Percentiles rank a stretch among this genome's conserved stretches.
phyloP scores from a whole-genome alignment of 2,888 invertebrate genomes.

The Erynnis tages region DNA sequence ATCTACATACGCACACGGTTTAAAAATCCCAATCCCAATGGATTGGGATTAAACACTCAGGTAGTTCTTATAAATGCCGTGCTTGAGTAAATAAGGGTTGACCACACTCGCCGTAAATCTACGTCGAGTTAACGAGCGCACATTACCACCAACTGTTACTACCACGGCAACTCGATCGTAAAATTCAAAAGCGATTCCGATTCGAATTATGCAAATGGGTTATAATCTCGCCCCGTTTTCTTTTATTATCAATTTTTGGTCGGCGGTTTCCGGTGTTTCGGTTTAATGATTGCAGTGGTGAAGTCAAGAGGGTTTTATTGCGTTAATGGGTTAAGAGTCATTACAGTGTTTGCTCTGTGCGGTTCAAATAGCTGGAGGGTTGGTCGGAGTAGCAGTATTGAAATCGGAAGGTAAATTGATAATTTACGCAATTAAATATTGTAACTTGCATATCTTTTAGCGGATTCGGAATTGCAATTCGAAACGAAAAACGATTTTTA shows the following conservation, averaged over 20 bases:
- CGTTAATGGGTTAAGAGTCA: conserved; percentile 17
- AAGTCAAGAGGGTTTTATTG: conserved; percentile 11
- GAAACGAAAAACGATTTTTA: no score
- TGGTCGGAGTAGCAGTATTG: conserved; percentile 3
- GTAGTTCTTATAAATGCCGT: conserved; percentile 48
- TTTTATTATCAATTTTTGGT: conserved; percentile 24
- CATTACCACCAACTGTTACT: conserved; percentile 43
- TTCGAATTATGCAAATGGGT: conserved; percentile 20
- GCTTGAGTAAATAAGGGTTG: conserved; percentile 57
- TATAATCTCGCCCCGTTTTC: conserved; percentile 8
- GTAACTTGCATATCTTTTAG: no score
- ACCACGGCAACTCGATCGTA: conserved; percentile 36
- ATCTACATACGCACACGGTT: no score
- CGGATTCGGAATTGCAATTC: no score
- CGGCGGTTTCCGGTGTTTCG: conserved; percentile 19
- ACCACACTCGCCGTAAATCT: conserved; percentile 47
- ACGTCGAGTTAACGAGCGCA: conserved; percentile 49
- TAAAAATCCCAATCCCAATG: no score
- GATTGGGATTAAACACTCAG: conserved; percentile 29
- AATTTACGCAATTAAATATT: no score
- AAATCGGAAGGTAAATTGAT: background rate
- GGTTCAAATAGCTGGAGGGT: conserved; percentile 9
- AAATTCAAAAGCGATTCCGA: conserved; percentile 17
- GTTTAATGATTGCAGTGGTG: conserved; percentile 12
- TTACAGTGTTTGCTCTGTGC: conserved; percentile 11